Conservation (phyloP, 2,888 invertebrate genomes). For the Thera obeliscata region DNA sequence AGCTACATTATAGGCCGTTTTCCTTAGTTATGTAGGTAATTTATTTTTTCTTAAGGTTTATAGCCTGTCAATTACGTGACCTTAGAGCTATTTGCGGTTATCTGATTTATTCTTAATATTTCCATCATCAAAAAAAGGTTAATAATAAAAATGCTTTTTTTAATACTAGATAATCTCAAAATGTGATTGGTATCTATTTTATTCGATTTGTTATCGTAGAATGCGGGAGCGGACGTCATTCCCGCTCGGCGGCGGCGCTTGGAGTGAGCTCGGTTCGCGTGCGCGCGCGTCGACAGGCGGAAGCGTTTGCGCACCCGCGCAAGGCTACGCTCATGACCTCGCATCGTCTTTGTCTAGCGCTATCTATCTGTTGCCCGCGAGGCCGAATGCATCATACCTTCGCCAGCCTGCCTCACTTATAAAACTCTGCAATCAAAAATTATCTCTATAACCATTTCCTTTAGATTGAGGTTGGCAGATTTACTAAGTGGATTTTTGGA, state of each 20-base stretch:
- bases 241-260: constrained; percentile 54
- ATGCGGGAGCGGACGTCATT: constrained; percentile 46
- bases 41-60: constrained; percentile 35
- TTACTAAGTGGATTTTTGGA: not conserved
- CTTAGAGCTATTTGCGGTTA: constrained; percentile 23
- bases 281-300: constrained; percentile 73
- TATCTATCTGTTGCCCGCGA: constrained; percentile 82
- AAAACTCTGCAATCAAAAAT: constrained; percentile 16
- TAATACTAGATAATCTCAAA: not conserved
- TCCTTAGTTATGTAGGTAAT: constrained; percentile 29
- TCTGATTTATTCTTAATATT: constrained; percentile 3
- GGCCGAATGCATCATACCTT: constrained; percentile 83
- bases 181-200: constrained; percentile 18
- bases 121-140: not conserved
- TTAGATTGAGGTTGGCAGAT: not conserved
- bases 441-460: not conserved
- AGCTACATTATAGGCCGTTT: constrained; percentile 38
- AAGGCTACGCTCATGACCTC: constrained; percentile 84
- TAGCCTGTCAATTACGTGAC: constrained; percentile 31
- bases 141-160: not conserved
- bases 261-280: constrained; percentile 58
- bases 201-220: constrained; percentile 19
- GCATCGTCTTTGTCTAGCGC: constrained; percentile 83
- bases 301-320: constrained; percentile 80
- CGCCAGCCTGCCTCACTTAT: constrained; percentile 42